Evolutionary conservation across 2,113 vertebrate species (phyloP).

Genomic region (Vombatus ursinus): DNA sequence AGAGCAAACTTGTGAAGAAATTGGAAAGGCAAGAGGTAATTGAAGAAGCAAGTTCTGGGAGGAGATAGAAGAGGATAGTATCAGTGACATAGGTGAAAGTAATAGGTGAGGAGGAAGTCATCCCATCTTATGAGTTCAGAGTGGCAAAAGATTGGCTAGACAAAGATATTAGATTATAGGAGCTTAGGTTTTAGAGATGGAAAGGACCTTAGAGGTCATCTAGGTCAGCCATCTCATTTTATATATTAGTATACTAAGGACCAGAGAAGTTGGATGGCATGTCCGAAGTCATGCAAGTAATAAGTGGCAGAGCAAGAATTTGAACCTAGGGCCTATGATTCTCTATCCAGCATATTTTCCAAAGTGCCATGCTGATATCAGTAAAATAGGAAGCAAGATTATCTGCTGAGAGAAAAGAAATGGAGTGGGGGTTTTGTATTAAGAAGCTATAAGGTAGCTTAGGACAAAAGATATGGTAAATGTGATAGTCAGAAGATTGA

Average conservation of each 20-base stretch:
- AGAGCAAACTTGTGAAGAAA: background rate
- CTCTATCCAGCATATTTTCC: background rate
- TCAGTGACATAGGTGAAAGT: background rate
- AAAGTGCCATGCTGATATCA: background rate
- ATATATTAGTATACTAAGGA: background rate
- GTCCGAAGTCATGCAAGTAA: background rate
- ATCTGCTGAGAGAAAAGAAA: background rate
- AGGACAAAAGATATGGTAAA: background rate
- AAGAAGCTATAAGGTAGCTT: background rate
- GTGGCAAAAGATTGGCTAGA: background rate
- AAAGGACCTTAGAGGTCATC: background rate
- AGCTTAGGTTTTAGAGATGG: background rate
- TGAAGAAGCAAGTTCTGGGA: background rate
- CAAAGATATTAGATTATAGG: background rate
- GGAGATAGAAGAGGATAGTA: background rate
- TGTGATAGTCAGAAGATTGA: background rate
- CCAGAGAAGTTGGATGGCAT: background rate
- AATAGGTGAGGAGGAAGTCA: background rate
- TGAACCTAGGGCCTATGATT: background rate
- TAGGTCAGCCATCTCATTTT: background rate
- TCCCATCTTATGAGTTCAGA: background rate
- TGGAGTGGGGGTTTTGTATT: background rate
- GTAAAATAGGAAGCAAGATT: no score
- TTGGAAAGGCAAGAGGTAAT: background rate
- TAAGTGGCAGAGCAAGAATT: background rate